Evolutionary conservation across 2,888 invertebrate genomes (phyloP).

Genomic region (Bibio marci): DNA sequence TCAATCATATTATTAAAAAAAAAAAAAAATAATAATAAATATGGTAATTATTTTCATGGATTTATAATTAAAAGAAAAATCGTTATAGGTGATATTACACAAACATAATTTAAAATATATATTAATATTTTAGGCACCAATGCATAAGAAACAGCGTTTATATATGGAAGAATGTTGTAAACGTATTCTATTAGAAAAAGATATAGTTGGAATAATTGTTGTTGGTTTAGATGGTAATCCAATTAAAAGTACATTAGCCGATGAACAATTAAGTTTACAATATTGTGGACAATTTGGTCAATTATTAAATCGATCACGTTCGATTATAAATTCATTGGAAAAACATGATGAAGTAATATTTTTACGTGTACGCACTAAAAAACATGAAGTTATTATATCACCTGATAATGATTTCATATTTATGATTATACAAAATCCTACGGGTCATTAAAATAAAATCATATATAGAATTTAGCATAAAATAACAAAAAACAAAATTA

Average conservation of each 20-base stretch:
- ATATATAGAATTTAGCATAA: slow-evolving; percentile 11
- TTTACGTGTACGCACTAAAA: not conserved
- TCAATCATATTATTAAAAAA: too few species aligned
- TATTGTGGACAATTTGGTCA: not conserved
- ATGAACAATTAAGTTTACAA: not conserved
- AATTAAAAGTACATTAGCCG: not conserved
- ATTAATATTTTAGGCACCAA: not conserved
- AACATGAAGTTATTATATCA: not conserved
- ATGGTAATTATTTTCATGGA: too few species aligned
- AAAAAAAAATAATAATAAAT: too few species aligned
- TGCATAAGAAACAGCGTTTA: not conserved
- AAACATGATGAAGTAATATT: not conserved
- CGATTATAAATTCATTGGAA: not conserved
- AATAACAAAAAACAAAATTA: too few species aligned
- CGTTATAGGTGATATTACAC: too few species aligned
- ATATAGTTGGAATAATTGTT: not conserved
- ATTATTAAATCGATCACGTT: not conserved
- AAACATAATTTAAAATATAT: too few species aligned
- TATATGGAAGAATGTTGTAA: not conserved
- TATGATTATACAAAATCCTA: slow-evolving; percentile 3
- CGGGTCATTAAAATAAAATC: too few species aligned
- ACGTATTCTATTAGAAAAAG: not conserved
- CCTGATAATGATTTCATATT: not conserved
- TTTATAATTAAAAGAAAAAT: too few species aligned
- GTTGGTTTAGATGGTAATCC: not conserved